Conservation (phyloP, 2,888 invertebrate species). For the Dione vanillae region DNA sequence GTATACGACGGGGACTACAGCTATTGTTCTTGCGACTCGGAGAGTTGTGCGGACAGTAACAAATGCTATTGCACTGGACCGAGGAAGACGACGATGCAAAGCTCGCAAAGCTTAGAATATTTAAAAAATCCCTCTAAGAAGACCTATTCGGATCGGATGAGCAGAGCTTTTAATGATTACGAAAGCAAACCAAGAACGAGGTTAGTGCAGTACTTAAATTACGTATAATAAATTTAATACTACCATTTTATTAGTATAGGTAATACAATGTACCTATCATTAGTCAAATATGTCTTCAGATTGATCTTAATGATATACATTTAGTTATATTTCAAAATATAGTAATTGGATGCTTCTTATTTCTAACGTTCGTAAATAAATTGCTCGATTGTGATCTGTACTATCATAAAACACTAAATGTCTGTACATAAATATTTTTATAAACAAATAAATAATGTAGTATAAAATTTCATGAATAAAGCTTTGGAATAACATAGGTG, state of each 20-base stretch:
- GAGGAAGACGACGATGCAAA: constrained; percentile 62
- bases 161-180: constrained; percentile 72
- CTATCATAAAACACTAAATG: too few species aligned
- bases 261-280: neutral
- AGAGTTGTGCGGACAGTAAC: constrained; percentile 93
- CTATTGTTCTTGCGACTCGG: constrained; percentile 92
- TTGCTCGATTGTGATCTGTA: too few species aligned
- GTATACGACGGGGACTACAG: constrained; percentile 72
- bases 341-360: too few species aligned
- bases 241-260: too few species aligned
- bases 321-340: too few species aligned
- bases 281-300: neutral
- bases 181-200: constrained; percentile 69
- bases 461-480: too few species aligned
- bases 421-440: too few species aligned
- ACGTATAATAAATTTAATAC: too few species aligned
- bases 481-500: too few species aligned
- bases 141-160: constrained; percentile 70
- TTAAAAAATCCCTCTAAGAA: constrained; percentile 78
- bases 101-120: constrained; percentile 81
- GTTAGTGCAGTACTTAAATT: constrained; percentile 49
- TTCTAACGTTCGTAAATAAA: too few species aligned
- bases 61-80: constrained; percentile 91
- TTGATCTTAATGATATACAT: constrained; percentile 5
- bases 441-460: too few species aligned